A percentile compares a stretch with the other conserved stretches of the same genome.
These are phyloP conservation scores for Triplophysa bombifrons DNA, from an alignment of 2,797 vertebrate genomes.

Conservation along the genomic window DNA sequence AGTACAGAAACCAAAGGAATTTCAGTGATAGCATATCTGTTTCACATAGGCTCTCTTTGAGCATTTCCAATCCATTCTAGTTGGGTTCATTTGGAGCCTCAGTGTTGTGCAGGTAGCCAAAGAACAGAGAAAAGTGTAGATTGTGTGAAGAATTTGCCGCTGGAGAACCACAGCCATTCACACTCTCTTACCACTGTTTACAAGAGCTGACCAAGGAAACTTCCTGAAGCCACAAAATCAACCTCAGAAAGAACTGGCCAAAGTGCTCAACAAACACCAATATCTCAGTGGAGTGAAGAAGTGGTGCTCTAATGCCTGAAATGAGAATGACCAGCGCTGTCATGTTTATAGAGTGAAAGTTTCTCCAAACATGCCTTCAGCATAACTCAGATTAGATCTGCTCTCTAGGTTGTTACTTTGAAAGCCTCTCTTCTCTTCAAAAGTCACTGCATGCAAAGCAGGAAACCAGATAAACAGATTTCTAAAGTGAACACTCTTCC, in stretches of 20 bases:
- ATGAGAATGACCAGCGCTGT: constrained; percentile 6
- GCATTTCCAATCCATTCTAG: not conserved
- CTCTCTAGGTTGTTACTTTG: not conserved
- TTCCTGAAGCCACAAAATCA: constrained; percentile 59
- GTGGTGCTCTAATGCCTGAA: not conserved
- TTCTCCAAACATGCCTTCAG: constrained; percentile 1
- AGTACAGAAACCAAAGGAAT: not conserved
- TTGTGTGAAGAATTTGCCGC: constrained; percentile 40
- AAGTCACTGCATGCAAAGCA: constrained; percentile 23
- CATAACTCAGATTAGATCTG: constrained; percentile 7
- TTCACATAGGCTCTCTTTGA: not conserved
- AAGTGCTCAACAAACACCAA: constrained; percentile 58
- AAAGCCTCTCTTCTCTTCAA: constrained; percentile 1
- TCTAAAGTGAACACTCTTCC: constrained; percentile 2
- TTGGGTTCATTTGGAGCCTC: not conserved
- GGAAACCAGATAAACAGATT: constrained; percentile 12
- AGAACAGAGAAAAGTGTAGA: constrained; percentile 60
- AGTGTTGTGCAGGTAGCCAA: not conserved
- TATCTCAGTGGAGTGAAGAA: not conserved
- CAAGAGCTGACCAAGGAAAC: constrained; percentile 63
- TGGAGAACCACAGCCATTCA: constrained; percentile 65
- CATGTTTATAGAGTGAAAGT: constrained; percentile 18
- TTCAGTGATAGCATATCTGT: not conserved
- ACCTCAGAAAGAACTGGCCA: constrained; percentile 60
- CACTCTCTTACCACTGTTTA: constrained; percentile 70